Percentiles rank a stretch among this genome's conserved stretches.
phyloP scores from a whole-genome alignment of 2,113 vertebrate species.

The Chionomys nivalis region DNA sequence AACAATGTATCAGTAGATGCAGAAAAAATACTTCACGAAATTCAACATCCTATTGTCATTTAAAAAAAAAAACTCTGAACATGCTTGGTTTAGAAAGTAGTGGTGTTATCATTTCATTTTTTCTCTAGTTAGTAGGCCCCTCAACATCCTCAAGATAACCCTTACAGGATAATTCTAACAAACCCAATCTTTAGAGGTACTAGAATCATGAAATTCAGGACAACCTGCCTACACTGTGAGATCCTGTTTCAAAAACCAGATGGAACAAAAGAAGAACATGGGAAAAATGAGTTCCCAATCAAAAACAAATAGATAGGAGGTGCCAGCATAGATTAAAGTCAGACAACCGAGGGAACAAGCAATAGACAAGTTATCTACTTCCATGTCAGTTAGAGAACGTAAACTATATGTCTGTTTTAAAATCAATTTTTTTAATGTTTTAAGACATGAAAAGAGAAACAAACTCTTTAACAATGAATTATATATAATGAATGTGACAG shows the following conservation, averaged over 20 bases:
- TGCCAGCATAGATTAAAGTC: neutral
- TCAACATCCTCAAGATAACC: neutral
- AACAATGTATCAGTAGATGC: neutral
- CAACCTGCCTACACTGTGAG: neutral
- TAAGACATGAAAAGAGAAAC: neutral
- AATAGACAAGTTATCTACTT: neutral
- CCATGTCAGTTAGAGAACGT: neutral
- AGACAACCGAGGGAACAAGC: neutral
- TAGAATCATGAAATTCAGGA: neutral
- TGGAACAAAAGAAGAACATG: neutral
- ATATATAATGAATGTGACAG: neutral
- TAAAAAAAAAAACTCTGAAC: no score
- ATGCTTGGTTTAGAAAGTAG: neutral
- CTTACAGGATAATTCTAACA: neutral
- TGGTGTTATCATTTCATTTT: neutral
- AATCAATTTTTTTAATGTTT: neutral
- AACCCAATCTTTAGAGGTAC: neutral
- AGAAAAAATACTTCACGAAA: neutral
- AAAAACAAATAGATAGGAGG: neutral
- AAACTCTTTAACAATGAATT: neutral
- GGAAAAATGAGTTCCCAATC: neutral
- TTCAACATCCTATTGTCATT: neutral
- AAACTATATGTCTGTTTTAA: neutral
- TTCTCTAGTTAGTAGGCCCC: neutral
- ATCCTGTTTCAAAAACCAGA: neutral